Conservation (phyloP, 2,888 invertebrate species). For the Heterodera filipjevi region DNA sequence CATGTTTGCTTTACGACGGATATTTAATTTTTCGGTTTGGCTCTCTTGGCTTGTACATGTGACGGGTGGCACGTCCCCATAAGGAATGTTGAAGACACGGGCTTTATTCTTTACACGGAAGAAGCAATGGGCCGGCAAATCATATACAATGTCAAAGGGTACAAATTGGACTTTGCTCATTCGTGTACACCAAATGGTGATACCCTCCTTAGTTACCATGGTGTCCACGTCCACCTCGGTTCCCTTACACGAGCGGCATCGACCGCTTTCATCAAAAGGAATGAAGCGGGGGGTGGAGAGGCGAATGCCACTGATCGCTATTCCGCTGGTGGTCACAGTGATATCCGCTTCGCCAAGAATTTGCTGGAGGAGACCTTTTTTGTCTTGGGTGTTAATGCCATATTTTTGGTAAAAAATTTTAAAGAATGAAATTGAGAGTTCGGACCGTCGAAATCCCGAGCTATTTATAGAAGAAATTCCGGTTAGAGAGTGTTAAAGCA, state of each 20-base stretch:
- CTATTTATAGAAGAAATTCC: no score
- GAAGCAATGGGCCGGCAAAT: no score
- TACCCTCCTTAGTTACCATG: constrained; percentile 11
- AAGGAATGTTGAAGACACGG: no score
- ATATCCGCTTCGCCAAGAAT: background rate
- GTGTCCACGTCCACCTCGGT: background rate
- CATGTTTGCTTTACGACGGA: no score
- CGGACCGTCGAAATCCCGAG: no score
- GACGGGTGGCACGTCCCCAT: no score
- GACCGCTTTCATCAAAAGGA: background rate
- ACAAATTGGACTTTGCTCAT: background rate
- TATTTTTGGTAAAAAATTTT: no score
- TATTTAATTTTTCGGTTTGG: no score
- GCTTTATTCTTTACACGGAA: no score
- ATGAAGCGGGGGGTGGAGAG: constrained; percentile 2
- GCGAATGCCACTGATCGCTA: background rate
- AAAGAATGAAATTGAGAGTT: no score
- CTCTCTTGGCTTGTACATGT: no score
- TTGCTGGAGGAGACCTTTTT: background rate
- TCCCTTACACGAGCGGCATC: background rate
- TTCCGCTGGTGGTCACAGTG: background rate
- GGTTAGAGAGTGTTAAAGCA: no score
- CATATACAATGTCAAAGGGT: constrained; percentile 1
- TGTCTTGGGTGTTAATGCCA: constrained; percentile 13
- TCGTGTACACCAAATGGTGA: constrained; percentile 4